A percentile compares a stretch with the other conserved stretches of the same genome.
Conservation (phyloP, 2,888 invertebrate species). For the Aelia acuminata region DNA sequence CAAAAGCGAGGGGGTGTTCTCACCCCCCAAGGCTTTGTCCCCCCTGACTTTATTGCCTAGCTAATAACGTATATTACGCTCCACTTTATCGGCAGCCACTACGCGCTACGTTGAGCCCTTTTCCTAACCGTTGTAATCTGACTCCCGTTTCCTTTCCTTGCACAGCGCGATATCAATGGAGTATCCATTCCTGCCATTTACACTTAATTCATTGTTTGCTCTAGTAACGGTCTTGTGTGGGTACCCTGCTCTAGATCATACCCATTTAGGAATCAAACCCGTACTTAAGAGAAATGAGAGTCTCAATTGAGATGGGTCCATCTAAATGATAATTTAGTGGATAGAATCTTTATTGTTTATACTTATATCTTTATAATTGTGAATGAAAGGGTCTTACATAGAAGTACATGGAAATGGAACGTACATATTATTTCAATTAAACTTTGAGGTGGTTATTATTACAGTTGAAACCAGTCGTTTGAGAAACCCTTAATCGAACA, state of each 20-base stretch:
- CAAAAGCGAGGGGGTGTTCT: constrained; percentile 2
- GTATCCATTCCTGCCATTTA: constrained; percentile 35
- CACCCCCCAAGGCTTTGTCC: background rate
- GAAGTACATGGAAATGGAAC: too few relatives aligned
- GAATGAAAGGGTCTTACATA: too few relatives aligned
- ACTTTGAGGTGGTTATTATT: too few relatives aligned
- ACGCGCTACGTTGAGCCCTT: constrained; percentile 16
- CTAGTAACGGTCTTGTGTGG: background rate
- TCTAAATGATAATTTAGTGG: too few relatives aligned
- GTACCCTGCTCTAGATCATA: background rate
- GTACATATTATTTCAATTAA: too few relatives aligned
- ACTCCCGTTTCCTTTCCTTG: constrained; percentile 1
- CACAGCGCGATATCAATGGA: background rate
- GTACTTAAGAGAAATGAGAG: background rate
- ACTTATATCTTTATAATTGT: too few relatives aligned
- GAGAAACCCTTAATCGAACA: too few relatives aligned
- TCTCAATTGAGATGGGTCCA: too few relatives aligned
- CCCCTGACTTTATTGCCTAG: constrained; percentile 42
- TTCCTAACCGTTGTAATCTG: background rate
- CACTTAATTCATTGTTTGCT: background rate
- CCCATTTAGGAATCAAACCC: background rate
- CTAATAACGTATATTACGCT: constrained; percentile 47
- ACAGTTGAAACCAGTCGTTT: too few relatives aligned
- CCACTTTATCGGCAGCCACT: constrained; percentile 21
- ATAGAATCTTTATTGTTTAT: too few relatives aligned